Evolutionary conservation across 2,113 vertebrate genomes (phyloP).

Genomic region (Pontoporia blainvillei): DNA sequence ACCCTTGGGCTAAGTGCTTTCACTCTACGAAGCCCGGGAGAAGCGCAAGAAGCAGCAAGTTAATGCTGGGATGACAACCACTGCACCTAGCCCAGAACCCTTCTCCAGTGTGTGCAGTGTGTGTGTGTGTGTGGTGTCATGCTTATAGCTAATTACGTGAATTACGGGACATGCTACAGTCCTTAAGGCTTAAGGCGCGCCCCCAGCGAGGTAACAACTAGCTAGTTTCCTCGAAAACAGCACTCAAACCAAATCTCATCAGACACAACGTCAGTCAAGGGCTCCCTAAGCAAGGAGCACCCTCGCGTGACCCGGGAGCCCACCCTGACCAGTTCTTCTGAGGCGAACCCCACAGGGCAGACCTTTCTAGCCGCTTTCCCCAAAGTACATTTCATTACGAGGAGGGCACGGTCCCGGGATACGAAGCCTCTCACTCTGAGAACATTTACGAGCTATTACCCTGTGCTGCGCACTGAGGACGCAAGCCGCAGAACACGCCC

Average conservation of each 20-base stretch:
- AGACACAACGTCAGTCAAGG: neutral
- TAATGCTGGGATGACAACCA: neutral
- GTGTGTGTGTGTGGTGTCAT: neutral
- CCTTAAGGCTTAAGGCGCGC: neutral
- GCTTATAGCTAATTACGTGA: neutral
- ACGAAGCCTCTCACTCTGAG: neutral
- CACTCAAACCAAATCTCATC: neutral
- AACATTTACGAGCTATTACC: neutral
- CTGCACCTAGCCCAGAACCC: neutral
- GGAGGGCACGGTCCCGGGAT: accelerated
- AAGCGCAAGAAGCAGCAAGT: neutral
- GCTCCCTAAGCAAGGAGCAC: too few species aligned
- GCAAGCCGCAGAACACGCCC: neutral
- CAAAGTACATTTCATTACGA: neutral
- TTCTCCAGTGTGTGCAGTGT: neutral
- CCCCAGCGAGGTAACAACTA: neutral
- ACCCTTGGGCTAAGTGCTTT: too few species aligned
- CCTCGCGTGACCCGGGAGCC: neutral
- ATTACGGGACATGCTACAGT: too few species aligned
- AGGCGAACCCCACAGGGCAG: too few species aligned
- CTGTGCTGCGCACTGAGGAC: neutral
- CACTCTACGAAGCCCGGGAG: neutral
- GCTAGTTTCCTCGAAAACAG: neutral
- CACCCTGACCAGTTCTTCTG: neutral
- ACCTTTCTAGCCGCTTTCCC: neutral